Evolutionary conservation across 2,888 invertebrate species (phyloP).

Genomic region (Entomobrya multifasciata): DNA sequence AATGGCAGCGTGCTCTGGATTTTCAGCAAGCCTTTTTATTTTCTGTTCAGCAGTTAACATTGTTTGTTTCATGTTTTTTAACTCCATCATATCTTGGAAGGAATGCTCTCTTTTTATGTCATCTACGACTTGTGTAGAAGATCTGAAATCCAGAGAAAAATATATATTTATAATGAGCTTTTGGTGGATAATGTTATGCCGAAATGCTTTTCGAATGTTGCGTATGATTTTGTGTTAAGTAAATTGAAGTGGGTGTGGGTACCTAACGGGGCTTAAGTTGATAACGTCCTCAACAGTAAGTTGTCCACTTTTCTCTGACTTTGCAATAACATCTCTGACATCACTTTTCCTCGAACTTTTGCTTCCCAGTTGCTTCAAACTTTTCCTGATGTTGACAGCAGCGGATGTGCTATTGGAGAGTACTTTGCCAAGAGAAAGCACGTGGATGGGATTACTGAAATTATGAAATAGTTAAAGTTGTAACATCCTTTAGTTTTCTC

Average conservation of each 20-base stretch:
- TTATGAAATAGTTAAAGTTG: neutral
- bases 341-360: conserved; percentile 27
- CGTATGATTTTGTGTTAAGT: too few species aligned
- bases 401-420: neutral
- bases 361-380: conserved; percentile 14
- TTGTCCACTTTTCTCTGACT: neutral
- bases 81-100: conserved; percentile 44
- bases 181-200: too few species aligned
- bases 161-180: too few species aligned
- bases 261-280: conserved; percentile 48
- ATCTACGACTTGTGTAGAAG: conserved; percentile 16
- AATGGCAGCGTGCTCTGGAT: conserved; percentile 65
- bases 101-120: conserved; percentile 54
- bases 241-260: too few species aligned
- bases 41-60: conserved; percentile 61
- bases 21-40: conserved; percentile 64
- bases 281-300: conserved; percentile 6
- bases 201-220: too few species aligned
- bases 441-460: conserved; percentile 1
- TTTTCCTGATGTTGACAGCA: neutral
- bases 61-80: neutral
- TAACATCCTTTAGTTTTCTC: neutral
- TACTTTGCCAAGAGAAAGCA: conserved; percentile 1
- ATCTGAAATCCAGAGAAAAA: conserved; percentile 1
- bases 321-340: neutral